Base-by-base conservation (phyloP, 2,113 vertebrate genomes). In the Marcusenius ussheri region DNA sequence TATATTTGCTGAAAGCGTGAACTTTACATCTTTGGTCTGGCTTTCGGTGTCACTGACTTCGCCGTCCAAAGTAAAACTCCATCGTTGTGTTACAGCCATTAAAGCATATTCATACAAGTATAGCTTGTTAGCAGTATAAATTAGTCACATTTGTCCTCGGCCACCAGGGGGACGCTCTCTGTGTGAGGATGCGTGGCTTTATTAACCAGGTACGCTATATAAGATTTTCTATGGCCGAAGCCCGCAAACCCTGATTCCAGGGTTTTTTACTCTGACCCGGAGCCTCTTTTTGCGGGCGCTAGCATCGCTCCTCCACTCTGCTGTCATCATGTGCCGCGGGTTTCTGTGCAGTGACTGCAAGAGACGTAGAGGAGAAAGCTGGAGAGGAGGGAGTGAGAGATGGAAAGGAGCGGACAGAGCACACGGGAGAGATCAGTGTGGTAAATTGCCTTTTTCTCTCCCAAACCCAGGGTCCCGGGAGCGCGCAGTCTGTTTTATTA, bases 381-480 rank as follows among this genome's bases (percentile, higher is more conserved):
- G 2, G 66, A 62, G 84, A 62, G 83, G 11, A 4, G 47, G 21
- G 27, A 31, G 19, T 56, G 46, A 49, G 39, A 49, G 8, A 85
- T 49, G 46, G 47, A 15, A 80, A 56, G 66, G 56, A 42, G n/a
- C 10, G 50, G 24, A 15, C 49, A 56, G 39, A 89, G 83, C 49
- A 88, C 51, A 88, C 7, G 35, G 21, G n/a, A 83, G 87, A 51
- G 39, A 88, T 80, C 87, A 46, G 50, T 83, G 47, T 35, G 31
- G 77, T 66, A 88, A 88, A 90, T 90, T 90, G 70, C 70, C 87
- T 88, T 90, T 89, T 88, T 90, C 83, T 90, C 56, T n/a, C 42
- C 24, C 86, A 83, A 89, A 74, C 47, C 49, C 86, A 53, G 17
- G 47, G 88, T 85, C 87, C 51, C 70, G 39, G 39, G 87, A 88